Conservation (phyloP, 1,140 invertebrate genomes). For the Hylaeus anthracinus region DNA sequence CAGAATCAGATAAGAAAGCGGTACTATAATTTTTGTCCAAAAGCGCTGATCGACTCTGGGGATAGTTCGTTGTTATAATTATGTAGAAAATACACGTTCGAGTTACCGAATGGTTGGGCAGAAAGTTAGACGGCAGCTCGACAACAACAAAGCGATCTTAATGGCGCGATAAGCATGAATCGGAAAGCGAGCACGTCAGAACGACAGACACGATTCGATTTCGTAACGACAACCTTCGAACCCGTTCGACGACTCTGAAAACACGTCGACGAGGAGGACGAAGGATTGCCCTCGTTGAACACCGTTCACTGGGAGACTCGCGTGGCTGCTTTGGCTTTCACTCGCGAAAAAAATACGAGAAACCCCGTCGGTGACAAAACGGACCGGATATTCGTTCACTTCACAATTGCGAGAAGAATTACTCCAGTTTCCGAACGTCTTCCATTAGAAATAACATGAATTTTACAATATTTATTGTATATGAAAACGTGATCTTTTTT, state of each 20-base stretch:
- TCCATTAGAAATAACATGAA: not conserved
- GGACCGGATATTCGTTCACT: not conserved
- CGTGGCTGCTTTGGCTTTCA: constrained; percentile 38
- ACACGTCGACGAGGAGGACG: constrained; percentile 22
- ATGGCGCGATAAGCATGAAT: constrained; percentile 26
- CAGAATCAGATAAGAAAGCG: no score
- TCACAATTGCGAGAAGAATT: not conserved
- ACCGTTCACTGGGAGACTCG: constrained; percentile 26
- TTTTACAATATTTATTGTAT: no score
- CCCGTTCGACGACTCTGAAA: constrained; percentile 45
- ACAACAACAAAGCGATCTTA: constrained; percentile 23
- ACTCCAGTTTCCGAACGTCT: no score
- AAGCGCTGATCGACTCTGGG: no score
- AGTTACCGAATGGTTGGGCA: not conserved
- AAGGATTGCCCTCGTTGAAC: constrained; percentile 24
- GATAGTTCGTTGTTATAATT: no score
- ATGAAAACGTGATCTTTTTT: no score
- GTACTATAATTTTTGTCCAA: no score
- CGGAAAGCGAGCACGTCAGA: constrained; percentile 17
- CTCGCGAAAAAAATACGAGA: constrained; percentile 37
- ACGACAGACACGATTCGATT: constrained; percentile 29
- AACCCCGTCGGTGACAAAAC: constrained; percentile 1
- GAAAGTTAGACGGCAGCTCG: constrained; percentile 25
- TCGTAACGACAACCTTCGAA: constrained; percentile 51
- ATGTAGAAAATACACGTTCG: no score